Evolutionary conservation across 2,113 vertebrate species (phyloP).

Genomic region (Spilogale gracilis): DNA sequence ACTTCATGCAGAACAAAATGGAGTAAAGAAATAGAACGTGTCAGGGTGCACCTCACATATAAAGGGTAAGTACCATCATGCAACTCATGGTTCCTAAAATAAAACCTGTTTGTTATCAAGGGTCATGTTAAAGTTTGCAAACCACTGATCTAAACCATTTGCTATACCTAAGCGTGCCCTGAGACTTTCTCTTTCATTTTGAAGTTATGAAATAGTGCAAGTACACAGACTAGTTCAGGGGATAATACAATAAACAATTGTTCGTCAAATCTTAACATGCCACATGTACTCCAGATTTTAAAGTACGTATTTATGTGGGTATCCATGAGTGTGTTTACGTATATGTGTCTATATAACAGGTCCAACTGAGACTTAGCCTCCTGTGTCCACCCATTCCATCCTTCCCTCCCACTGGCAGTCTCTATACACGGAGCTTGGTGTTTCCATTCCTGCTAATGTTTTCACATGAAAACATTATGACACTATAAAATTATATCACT

Average conservation of each 20-base stretch:
- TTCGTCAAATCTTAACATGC: slow-evolving; percentile 12
- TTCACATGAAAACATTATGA: background rate
- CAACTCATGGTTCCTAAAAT: background rate
- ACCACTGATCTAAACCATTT: background rate
- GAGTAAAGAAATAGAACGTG: background rate
- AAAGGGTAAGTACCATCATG: background rate
- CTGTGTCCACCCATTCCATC: background rate
- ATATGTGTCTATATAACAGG: background rate
- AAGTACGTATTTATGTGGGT: background rate
- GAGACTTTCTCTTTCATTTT: background rate
- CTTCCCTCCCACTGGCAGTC: background rate
- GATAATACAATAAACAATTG: background rate
- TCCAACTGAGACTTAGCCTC: background rate
- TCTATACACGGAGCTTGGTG: background rate
- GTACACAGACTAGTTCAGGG: background rate
- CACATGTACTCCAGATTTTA: background rate
- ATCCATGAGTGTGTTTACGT: background rate
- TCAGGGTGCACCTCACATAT: background rate
- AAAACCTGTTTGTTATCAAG: slow-evolving; percentile 18
- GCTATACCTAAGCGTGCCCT: background rate
- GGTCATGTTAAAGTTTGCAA: background rate
- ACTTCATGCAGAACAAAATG: background rate
- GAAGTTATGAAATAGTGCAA: slow-evolving; percentile 3
- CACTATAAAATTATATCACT: background rate
- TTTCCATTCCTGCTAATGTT: background rate